Base-by-base conservation (phyloP, 35 echinoderm and acorn worm genomes). In the Holothuria glaberrima region DNA sequence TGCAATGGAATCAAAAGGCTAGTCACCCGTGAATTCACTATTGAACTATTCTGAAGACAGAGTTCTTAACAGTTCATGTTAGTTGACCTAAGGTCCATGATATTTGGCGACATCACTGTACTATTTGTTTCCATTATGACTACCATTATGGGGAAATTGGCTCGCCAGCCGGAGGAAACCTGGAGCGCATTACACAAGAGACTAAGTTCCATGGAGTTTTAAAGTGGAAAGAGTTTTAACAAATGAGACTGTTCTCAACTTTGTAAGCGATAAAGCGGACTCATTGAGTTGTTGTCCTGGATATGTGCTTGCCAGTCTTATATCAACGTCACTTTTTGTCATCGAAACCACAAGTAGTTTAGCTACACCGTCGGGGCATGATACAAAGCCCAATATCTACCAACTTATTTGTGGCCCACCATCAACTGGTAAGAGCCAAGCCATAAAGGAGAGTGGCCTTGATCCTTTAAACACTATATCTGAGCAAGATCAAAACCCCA, bases 351-450 rank as follows among this genome's bases (percentile, higher is more conserved):
- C 75, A 4, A 4, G 36, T n/a, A 79, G 41, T 36, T 26, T 79
- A 12, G 17, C 46, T 0, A 24, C 75, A 14, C 75, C 54, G 26
- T 57, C 57, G 5, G 30, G 78, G n/a, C 38, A 24, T 4, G 19
- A 54, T 2, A 26, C 12, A 2, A 46, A 46, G 20, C 48, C 38
- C 6, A 57, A 46, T 25, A 13, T 82, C 12, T 46, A 6, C 50
- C 78, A 82, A 3, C 12, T 82, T 2, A 57, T 54, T 25, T 67
- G 59, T 67, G 60, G 62, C 1, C 83, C 83, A 58, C 61, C 83
- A 21, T 86, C 83, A 2, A 67, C 59, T 2, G 83, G 60, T 3
- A 86, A 68, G 33, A 86, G 59, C 30, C 59, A 86, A n/a, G 83
- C 83, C 1, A 12, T 86, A 1, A 86, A 86, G 21, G 59, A 67